phyloP scores from a whole-genome alignment of 2,888 invertebrate genomes.

The Atethmia centrago region DNA sequence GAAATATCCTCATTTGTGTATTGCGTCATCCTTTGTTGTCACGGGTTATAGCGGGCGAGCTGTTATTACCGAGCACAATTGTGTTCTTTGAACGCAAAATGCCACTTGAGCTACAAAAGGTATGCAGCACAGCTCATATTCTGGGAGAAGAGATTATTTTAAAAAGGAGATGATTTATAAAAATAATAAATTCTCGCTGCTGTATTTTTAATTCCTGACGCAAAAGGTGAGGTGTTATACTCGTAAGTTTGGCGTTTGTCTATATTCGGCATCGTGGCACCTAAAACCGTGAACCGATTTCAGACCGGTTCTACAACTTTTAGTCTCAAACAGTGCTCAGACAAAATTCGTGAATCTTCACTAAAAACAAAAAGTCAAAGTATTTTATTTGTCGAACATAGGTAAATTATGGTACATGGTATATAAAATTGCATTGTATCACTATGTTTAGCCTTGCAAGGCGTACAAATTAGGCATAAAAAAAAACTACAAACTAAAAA shows the following conservation, averaged over 20 bases:
- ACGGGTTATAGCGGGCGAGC: constrained; percentile 45
- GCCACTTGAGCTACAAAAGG: constrained; percentile 43
- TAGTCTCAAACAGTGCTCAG: neutral
- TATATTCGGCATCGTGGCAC: neutral
- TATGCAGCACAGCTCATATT: constrained; percentile 13
- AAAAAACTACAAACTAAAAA: too few relatives aligned
- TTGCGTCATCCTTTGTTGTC: constrained; percentile 62
- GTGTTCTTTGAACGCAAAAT: constrained; percentile 56
- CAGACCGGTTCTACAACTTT: too few relatives aligned
- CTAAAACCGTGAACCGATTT: neutral
- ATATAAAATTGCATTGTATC: too few relatives aligned
- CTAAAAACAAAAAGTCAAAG: too few relatives aligned
- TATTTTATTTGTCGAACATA: too few relatives aligned
- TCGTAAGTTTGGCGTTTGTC: neutral
- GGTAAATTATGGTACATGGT: too few relatives aligned
- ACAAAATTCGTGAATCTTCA: neutral
- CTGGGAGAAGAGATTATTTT: constrained; percentile 19
- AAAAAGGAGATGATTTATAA: constrained; percentile 22
- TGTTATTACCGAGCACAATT: constrained; percentile 54
- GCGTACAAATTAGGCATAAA: too few relatives aligned
- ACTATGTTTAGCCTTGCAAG: too few relatives aligned
- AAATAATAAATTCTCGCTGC: neutral
- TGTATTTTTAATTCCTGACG: neutral
- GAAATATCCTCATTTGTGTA: constrained; percentile 49
- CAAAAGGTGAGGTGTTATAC: neutral